Base-by-base conservation (phyloP, 2,888 invertebrate genomes). In the Dione juno region DNA sequence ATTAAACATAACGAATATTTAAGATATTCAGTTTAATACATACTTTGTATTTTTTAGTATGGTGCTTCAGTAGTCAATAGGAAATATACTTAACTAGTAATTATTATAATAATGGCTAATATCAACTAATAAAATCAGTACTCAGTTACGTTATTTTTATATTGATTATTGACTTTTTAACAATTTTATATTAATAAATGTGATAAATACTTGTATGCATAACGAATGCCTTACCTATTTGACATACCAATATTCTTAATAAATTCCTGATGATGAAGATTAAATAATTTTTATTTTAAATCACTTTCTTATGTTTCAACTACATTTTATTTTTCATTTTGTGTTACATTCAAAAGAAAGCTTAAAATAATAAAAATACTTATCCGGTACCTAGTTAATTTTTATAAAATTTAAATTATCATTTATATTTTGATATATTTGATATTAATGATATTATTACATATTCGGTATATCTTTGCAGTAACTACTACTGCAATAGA, bases 1-100 rank as follows among this genome's bases (percentile, higher is more conserved):
- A 52, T 53, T 74, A 66, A 61, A 61, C 28, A 8, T 35, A 13
- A 21, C 50, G 14, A 50, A 28, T 50, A 19, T 19, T 10, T 50
- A 28, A 5, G 3, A 41, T 40, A 41, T 14, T 13, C 19, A 6
- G 3, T 43, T 59, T 43, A 59, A 41, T 21, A 21, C 43, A 43
- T 59, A 35, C 9, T 9, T n/a, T 28, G n/a, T 61, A 43, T 21
- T 13, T 28, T 16, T 43, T 19, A 7, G 6, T 40, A 16, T 11
- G 1, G 37, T 37, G 11, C 10, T 13, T 57, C 7, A 16, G 16
- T 40, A 5, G 16, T 54, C 14, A 37, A 54, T 54, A 37, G n/a
- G 16, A 54, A 54, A 54, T 54, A 37, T 37, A 54, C 54, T 10
- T 37, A 54, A n/a, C 54, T 54, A 10, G 35, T 16, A 9, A 54